Percentiles rank a stretch among this genome's conserved stretches.
Conservation (phyloP, 2,797 vertebrate genomes). For the Sciaenops ocellatus region DNA sequence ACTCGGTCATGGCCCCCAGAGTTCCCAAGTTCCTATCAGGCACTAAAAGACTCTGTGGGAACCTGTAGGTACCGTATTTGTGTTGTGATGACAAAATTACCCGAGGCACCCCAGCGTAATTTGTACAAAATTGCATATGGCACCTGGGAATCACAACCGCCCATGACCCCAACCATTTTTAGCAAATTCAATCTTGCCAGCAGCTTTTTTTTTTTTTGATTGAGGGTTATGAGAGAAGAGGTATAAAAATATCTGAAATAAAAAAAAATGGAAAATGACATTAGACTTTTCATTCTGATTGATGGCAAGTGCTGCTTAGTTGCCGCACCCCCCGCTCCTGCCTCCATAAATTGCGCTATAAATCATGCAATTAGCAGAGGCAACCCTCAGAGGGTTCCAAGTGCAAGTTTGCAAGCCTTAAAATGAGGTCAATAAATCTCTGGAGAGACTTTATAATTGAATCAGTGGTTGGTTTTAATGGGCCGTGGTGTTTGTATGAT, state of each 20-base stretch:
- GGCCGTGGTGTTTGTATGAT: conserved; percentile 60
- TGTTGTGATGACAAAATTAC: conserved; percentile 39
- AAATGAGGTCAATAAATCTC: conserved; percentile 67
- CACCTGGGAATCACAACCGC: conserved; percentile 36
- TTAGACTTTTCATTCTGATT: conserved; percentile 63
- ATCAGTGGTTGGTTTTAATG: conserved; percentile 63
- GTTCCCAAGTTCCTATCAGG: conserved; percentile 4
- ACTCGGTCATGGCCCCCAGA: not conserved
- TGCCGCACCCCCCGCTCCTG: conserved; percentile 50
- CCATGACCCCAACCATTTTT: conserved; percentile 17
- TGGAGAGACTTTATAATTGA: conserved; percentile 49
- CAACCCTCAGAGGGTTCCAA: conserved; percentile 45
- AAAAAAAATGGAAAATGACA: conserved; percentile 51
- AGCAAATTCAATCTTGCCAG: conserved; percentile 17
- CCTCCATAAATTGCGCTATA: conserved; percentile 66
- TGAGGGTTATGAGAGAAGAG: conserved; percentile 40
- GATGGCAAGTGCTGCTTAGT: conserved; percentile 49
- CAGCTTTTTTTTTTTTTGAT: conserved; percentile 27
- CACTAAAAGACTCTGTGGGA: not conserved
- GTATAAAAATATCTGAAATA: conserved; percentile 23
- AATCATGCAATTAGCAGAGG: conserved; percentile 71
- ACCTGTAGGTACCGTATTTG: conserved; percentile 23
- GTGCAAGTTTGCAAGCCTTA: conserved; percentile 46
- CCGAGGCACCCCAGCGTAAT: conserved; percentile 14
- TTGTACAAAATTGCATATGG: conserved; percentile 31